Evolutionary conservation across 2,888 invertebrate genomes (phyloP).

Genomic region (Drosophila pseudotalamancana): DNA sequence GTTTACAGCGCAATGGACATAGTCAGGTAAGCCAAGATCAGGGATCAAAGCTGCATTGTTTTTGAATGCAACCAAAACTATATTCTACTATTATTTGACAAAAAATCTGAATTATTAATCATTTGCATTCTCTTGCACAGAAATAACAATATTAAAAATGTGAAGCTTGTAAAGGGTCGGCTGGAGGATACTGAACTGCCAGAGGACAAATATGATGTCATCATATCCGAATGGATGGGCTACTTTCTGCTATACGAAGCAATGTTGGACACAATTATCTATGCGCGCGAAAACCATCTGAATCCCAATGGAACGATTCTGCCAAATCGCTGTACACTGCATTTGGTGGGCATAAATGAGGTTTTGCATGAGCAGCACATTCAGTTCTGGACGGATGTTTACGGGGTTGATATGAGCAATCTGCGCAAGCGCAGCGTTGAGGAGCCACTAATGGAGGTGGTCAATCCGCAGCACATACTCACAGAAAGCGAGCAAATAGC

Average conservation of each 20-base stretch:
- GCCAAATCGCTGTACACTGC: conserved; percentile 93
- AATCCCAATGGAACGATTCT: conserved; percentile 90
- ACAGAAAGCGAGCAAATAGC: conserved; percentile 88
- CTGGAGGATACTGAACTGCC: conserved; percentile 93
- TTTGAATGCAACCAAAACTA: background rate
- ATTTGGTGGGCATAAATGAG: conserved; percentile 91
- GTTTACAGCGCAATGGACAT: conserved; percentile 98
- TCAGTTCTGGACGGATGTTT: conserved; percentile 96
- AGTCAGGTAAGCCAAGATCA: conserved; percentile 87
- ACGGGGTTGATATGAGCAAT: conserved; percentile 96
- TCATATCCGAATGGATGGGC: conserved; percentile 99
- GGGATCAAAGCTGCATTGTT: no score
- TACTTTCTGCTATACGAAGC: conserved; percentile 98
- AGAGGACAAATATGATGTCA: conserved; percentile 92
- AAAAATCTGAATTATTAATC: no score
- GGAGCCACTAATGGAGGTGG: conserved; percentile 90
- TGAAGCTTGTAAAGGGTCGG: conserved; percentile 92
- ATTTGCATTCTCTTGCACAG: conserved; percentile 47
- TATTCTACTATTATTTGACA: no score
- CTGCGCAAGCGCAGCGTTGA: conserved; percentile 93
- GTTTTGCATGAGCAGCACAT: conserved; percentile 90
- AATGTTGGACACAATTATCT: conserved; percentile 97
- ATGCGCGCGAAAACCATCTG: conserved; percentile 93
- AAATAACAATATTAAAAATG: conserved; percentile 85
- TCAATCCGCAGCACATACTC: conserved; percentile 87